phyloP scores from a whole-genome alignment of 2,797 vertebrate species.

The Masticophis lateralis region DNA sequence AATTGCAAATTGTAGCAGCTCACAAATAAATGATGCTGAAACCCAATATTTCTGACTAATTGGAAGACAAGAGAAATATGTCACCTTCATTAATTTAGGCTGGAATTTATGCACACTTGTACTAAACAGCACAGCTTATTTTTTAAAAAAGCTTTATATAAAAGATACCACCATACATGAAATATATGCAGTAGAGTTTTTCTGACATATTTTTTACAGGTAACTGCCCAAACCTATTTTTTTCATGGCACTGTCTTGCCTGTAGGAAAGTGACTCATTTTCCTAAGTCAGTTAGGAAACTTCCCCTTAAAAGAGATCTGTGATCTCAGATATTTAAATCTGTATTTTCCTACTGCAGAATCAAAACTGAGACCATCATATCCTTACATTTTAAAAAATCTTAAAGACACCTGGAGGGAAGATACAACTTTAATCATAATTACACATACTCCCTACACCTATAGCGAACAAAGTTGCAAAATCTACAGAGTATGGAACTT shows the following conservation, averaged over 20 bases:
- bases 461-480: constrained; percentile 17
- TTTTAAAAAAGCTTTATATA: neutral
- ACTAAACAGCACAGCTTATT: neutral
- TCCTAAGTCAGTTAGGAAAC: neutral
- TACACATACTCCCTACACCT: neutral
- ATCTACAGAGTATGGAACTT: constrained; percentile 32
- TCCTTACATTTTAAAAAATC: neutral
- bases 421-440: neutral
- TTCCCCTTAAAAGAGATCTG: neutral
- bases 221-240: neutral
- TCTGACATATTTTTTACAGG: neutral
- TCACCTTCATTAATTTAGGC: neutral
- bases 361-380: neutral
- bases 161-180: neutral
- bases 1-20: neutral
- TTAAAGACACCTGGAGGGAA: neutral
- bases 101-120: neutral
- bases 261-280: neutral
- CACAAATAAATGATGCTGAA: neutral
- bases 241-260: neutral
- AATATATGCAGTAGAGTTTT: neutral
- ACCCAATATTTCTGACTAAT: neutral
- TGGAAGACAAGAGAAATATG: neutral
- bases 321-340: neutral
- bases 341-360: neutral